These are phyloP conservation scores for Myodes glareolus DNA, from an alignment of 2,113 vertebrate species.

Conservation along the genomic window DNA sequence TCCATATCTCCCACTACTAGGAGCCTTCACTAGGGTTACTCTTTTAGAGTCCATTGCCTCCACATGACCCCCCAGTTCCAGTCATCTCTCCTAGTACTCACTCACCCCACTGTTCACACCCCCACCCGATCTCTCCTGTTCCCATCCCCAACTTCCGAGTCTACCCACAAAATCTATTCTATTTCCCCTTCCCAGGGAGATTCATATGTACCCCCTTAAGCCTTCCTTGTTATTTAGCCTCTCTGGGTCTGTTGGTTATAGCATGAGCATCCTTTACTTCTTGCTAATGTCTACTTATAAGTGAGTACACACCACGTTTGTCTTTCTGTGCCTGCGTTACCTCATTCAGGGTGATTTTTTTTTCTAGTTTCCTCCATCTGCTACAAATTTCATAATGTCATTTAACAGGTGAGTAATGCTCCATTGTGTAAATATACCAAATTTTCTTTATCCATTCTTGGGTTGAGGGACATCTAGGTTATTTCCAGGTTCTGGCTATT, in stretches of 20 bases:
- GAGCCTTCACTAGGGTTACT: background rate
- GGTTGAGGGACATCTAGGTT: background rate
- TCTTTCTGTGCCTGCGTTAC: background rate
- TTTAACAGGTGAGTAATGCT: background rate
- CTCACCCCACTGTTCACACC: background rate
- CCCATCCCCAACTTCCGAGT: background rate
- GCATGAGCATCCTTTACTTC: background rate
- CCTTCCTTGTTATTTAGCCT: background rate
- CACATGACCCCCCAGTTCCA: background rate
- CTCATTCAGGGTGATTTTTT: background rate
- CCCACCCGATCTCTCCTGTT: background rate
- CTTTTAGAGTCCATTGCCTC: background rate
- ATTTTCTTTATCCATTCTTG: background rate
- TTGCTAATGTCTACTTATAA: background rate
- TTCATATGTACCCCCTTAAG: background rate
- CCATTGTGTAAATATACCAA: background rate
- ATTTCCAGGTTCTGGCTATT: background rate
- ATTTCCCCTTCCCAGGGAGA: background rate
- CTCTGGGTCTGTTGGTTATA: background rate
- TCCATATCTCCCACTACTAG: background rate
- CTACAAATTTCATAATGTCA: background rate
- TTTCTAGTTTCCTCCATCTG: background rate
- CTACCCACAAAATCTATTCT: background rate
- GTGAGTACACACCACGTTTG: background rate
- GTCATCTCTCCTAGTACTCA: background rate